Evolutionary conservation across 2,888 invertebrate species (phyloP).

Genomic region (Eristalis intricaria): DNA sequence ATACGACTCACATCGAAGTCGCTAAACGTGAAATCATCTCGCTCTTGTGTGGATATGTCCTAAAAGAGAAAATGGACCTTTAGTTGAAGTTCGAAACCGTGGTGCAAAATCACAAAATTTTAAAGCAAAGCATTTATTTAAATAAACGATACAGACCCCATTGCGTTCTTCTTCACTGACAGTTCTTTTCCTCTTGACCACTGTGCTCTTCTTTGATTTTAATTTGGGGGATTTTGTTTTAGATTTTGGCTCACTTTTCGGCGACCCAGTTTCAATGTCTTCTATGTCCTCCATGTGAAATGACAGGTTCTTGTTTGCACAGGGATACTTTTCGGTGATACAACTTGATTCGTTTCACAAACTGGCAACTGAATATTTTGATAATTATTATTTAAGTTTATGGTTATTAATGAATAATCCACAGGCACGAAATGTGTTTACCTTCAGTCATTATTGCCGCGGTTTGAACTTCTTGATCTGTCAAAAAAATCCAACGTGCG

Average conservation of each 20-base stretch:
- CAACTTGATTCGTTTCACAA: too few species aligned
- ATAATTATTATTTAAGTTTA: too few species aligned
- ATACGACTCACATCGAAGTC: neutral
- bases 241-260: neutral
- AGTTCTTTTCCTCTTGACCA: neutral
- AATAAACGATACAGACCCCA: neutral
- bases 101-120: neutral
- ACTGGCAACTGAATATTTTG: too few species aligned
- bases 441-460: too few species aligned
- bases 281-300: too few species aligned
- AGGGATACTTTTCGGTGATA: too few species aligned
- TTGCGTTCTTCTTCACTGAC: neutral
- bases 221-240: neutral
- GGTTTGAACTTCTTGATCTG: too few species aligned
- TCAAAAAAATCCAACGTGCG: too few species aligned
- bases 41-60: neutral
- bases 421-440: too few species aligned
- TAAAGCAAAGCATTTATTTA: neutral
- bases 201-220: neutral
- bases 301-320: too few species aligned
- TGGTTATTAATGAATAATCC: too few species aligned
- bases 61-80: neutral
- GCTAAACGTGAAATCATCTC: neutral
- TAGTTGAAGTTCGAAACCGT: neutral
- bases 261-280: too few species aligned